These are phyloP conservation scores for Maniola jurtina DNA, from an alignment of 1,140 invertebrate genomes.

Conservation along the genomic window DNA sequence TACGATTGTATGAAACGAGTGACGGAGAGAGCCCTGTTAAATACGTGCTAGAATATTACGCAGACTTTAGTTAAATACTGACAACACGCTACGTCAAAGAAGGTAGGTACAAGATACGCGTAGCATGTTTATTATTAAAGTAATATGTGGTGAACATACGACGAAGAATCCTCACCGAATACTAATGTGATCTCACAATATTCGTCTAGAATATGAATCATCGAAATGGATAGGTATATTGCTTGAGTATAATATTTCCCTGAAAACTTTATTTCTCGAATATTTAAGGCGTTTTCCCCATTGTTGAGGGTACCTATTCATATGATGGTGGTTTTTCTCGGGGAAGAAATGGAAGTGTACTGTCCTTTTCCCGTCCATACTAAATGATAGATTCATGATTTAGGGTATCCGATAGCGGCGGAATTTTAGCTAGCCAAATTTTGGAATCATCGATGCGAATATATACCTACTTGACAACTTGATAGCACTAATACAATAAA, in stretches of 20 bases:
- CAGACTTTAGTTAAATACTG: not conserved
- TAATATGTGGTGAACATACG: constrained; percentile 7
- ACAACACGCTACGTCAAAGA: not conserved
- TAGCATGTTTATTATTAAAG: constrained; percentile 16
- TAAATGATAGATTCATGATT: too few relatives aligned
- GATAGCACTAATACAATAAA: too few relatives aligned
- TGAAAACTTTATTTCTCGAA: not conserved
- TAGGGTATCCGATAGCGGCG: too few relatives aligned
- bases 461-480: too few relatives aligned
- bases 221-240: not conserved
- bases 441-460: too few relatives aligned
- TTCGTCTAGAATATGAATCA: constrained; percentile 12
- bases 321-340: too few relatives aligned
- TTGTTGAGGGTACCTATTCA: too few relatives aligned
- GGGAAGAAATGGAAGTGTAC: too few relatives aligned
- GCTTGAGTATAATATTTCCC: not conserved
- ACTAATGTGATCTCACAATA: constrained; percentile 1
- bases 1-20: too few relatives aligned
- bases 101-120: not conserved
- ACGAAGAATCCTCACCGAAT: constrained; percentile 2
- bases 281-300: not conserved
- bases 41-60: not conserved
- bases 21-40: too few relatives aligned
- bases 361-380: too few relatives aligned
- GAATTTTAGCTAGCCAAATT: too few relatives aligned